Percentiles rank a stretch among this genome's conserved stretches.
Evolutionary conservation across 2,113 vertebrate genomes (phyloP).

Genomic region (Erythrolamprus reginae): DNA sequence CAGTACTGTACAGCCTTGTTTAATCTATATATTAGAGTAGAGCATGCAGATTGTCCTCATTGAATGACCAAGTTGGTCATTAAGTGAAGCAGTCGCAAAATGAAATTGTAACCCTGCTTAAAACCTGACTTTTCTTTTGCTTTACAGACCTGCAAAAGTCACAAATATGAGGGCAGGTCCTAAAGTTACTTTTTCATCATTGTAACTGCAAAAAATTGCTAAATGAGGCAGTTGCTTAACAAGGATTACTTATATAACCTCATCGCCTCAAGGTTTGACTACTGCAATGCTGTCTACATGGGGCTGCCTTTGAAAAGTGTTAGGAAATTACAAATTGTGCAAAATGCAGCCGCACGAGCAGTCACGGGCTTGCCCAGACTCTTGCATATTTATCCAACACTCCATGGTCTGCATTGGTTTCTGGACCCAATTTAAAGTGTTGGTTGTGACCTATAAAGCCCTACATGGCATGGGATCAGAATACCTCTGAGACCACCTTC

Average conservation of each 20-base stretch:
- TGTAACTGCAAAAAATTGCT: not conserved
- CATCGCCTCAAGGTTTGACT: too few species aligned
- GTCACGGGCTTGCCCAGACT: too few species aligned
- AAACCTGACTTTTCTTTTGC: not conserved
- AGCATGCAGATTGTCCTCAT: not conserved
- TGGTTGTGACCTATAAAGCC: too few species aligned
- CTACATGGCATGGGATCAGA: too few species aligned
- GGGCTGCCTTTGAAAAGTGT: too few species aligned
- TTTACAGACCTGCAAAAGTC: not conserved
- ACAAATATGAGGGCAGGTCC: not conserved
- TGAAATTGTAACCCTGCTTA: not conserved
- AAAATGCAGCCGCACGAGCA: too few species aligned
- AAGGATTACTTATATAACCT: not conserved
- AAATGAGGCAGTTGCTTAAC: not conserved
- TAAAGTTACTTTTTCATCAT: not conserved
- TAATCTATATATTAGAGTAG: not conserved
- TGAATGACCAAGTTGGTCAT: not conserved
- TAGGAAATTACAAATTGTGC: too few species aligned
- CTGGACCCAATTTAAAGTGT: too few species aligned
- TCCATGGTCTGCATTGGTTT: too few species aligned
- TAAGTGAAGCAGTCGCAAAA: not conserved
- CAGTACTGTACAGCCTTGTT: not conserved
- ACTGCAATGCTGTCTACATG: too few species aligned
- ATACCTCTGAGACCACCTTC: too few species aligned
- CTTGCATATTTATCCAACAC: too few species aligned